A percentile compares a stretch with the other conserved stretches of the same genome.
Conservation (phyloP, 2,888 invertebrate species). For the Drosophila peninsularis region DNA sequence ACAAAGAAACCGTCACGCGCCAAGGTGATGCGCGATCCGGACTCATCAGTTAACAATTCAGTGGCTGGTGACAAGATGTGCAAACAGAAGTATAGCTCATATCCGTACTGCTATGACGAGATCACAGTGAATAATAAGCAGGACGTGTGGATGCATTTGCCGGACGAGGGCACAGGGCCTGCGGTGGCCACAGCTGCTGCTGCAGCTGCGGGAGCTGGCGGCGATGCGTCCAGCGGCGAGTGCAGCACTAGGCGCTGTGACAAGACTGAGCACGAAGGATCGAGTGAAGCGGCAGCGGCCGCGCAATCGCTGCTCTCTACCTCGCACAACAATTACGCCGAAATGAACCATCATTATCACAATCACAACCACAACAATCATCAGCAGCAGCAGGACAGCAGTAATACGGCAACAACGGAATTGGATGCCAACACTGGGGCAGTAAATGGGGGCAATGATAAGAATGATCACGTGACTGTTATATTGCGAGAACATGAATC, state of each 20-base stretch:
- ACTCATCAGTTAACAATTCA: conserved; percentile 83
- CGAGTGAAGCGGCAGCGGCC: conserved; percentile 69
- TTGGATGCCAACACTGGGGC: conserved; percentile 72
- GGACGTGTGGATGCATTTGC: conserved; percentile 85
- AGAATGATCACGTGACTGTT: conserved; percentile 90
- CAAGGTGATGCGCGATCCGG: conserved; percentile 89
- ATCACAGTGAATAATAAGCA: conserved; percentile 91
- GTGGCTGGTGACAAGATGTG: conserved; percentile 88
- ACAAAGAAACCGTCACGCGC: conserved; percentile 86
- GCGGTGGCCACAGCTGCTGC: conserved; percentile 1
- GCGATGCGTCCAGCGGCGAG: conserved; percentile 58
- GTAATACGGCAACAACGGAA: conserved; percentile 82
- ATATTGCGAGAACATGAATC: conserved; percentile 88
- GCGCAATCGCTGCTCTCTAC: conserved; percentile 83
- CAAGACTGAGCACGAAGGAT: conserved; percentile 57
- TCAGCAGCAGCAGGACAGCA: conserved; percentile 71
- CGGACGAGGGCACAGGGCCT: conserved; percentile 54
- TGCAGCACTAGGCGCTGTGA: conserved; percentile 57
- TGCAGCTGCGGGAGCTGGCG: conserved; percentile 61
- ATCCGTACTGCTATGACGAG: conserved; percentile 94
- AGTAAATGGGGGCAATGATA: conserved; percentile 69
- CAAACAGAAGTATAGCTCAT: conserved; percentile 95
- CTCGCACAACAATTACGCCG: conserved; percentile 82
- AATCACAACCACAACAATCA: conserved; percentile 69
- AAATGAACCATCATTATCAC: conserved; percentile 77